A percentile compares a stretch with the other conserved stretches of the same genome.
These are phyloP conservation scores for Sesamia nonagrioides DNA, from an alignment of 1,140 invertebrate species.

Conservation along the genomic window DNA sequence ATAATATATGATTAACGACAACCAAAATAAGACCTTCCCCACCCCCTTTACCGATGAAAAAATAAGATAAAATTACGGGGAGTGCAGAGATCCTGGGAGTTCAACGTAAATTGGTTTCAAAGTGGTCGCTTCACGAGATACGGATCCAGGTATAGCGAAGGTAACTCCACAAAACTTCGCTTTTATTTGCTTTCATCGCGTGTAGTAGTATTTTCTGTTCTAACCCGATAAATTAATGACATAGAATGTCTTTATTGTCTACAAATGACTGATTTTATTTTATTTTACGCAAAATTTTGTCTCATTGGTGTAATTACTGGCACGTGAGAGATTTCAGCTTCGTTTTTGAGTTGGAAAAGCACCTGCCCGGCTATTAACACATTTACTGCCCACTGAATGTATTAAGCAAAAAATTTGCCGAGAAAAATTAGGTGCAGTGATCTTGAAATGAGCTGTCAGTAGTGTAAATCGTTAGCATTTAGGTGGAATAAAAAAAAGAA, in stretches of 20 bases:
- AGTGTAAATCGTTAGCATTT: too few relatives aligned
- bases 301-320: not conserved
- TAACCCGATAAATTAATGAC: slow-evolving; percentile 37
- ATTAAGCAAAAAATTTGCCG: too few relatives aligned
- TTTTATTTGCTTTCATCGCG: slow-evolving; percentile 35
- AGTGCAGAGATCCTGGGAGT: not conserved
- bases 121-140: slow-evolving; percentile 2
- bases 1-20: slow-evolving; percentile 48
- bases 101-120: slow-evolving; percentile 19
- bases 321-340: too few relatives aligned
- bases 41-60: not conserved
- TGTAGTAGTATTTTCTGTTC: slow-evolving; percentile 31
- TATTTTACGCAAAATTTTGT: not conserved
- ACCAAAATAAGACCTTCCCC: not conserved
- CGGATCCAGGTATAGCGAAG: not conserved
- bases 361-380: too few relatives aligned
- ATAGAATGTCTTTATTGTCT: not conserved
- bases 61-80: not conserved
- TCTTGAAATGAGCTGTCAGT: too few relatives aligned
- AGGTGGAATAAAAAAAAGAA: too few relatives aligned
- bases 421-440: too few relatives aligned
- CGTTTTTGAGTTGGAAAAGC: too few relatives aligned
- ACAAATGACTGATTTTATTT: not conserved
- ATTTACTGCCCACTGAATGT: too few relatives aligned
- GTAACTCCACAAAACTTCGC: slow-evolving; percentile 40